These are phyloP conservation scores for Andrena praecox DNA, from an alignment of 2,888 invertebrate species.

Conservation along the genomic window DNA sequence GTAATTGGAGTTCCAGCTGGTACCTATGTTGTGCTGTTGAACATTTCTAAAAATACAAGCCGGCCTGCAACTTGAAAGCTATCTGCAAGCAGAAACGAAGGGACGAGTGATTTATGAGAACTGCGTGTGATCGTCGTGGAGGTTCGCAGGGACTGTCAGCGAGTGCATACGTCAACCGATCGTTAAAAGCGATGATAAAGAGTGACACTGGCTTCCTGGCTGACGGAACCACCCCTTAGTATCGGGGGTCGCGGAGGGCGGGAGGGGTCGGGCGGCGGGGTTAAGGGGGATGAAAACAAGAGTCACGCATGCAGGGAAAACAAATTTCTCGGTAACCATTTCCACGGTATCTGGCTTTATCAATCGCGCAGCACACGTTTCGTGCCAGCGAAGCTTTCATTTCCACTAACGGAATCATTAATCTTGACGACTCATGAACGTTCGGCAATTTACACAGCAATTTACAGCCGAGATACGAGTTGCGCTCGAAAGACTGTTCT, in stretches of 20 bases:
- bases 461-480: slow-evolving; percentile 15
- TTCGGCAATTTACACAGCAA: slow-evolving; percentile 15
- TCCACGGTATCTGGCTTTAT: slow-evolving; percentile 46
- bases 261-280: background rate
- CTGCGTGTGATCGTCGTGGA: slow-evolving; percentile 29
- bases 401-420: slow-evolving; percentile 37
- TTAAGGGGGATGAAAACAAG: slow-evolving; percentile 1
- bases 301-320: slow-evolving; percentile 43
- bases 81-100: slow-evolving; percentile 3
- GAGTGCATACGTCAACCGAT: slow-evolving; percentile 47
- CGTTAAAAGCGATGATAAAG: slow-evolving; percentile 53
- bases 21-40: too few species aligned
- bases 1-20: too few species aligned
- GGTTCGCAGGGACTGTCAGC: slow-evolving; percentile 44
- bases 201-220: slow-evolving; percentile 26
- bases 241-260: background rate
- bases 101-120: slow-evolving; percentile 46
- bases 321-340: slow-evolving; percentile 41
- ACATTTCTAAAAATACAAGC: slow-evolving; percentile 5
- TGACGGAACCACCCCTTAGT: slow-evolving; percentile 19
- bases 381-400: slow-evolving; percentile 48
- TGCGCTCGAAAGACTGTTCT: background rate
- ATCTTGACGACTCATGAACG: slow-evolving; percentile 22
- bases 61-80: slow-evolving; percentile 1
- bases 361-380: slow-evolving; percentile 29